These are phyloP conservation scores for Omphaloscelis lunosa DNA, from an alignment of 2,888 invertebrate species.

Conservation along the genomic window DNA sequence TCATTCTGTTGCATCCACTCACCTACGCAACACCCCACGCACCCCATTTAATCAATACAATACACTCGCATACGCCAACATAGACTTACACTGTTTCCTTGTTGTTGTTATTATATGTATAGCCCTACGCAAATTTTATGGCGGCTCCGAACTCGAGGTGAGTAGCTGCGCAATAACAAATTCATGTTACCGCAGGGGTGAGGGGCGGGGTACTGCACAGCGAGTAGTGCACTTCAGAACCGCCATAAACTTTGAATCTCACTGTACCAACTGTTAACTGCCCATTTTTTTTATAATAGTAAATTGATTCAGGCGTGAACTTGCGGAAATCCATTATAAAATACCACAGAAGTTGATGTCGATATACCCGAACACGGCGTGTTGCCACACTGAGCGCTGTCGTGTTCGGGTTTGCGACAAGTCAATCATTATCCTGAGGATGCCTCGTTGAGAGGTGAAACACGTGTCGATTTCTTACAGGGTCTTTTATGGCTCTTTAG, in stretches of 20 bases:
- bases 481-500: no score
- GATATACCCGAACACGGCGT: no score
- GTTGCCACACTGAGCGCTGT: no score
- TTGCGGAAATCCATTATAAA: no score
- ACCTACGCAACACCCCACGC: neutral
- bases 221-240: neutral
- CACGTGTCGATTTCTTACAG: no score
- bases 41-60: neutral
- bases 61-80: neutral
- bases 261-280: neutral
- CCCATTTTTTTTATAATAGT: neutral
- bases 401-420: no score
- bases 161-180: neutral
- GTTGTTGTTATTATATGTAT: neutral
- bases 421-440: no score
- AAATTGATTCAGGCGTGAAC: no score
- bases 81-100: neutral
- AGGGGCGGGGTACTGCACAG: neutral
- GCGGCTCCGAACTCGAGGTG: neutral
- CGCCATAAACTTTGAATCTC: neutral
- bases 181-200: neutral
- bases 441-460: no score
- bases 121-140: neutral
- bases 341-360: no score
- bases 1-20: neutral